Percentiles rank a stretch among this genome's conserved stretches.
These are phyloP conservation scores for Stegophylla sp. DNA, from an alignment of 2,888 invertebrate species.

Conservation along the genomic window DNA sequence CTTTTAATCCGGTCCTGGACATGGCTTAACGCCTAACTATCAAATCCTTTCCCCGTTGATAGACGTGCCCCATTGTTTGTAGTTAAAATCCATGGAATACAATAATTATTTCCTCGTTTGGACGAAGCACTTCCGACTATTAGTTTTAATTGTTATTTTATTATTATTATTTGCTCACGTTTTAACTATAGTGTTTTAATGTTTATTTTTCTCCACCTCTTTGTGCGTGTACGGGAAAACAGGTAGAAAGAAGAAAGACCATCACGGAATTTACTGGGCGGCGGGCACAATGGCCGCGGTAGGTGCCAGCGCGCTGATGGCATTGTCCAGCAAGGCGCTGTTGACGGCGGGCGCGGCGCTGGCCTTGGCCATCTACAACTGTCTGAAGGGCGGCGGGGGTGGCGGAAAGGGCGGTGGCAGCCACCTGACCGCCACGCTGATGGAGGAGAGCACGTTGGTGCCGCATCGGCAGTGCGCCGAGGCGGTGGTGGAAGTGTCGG, in stretches of 20 bases:
- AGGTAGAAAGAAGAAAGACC: conserved; percentile 52
- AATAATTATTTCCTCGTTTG: no score
- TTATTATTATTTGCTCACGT: no score
- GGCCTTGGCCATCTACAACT: conserved; percentile 51
- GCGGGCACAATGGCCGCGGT: conserved; percentile 52
- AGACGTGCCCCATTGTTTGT: no score
- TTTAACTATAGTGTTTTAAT: no score
- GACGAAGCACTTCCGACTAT: no score
- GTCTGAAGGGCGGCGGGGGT: conserved; percentile 43
- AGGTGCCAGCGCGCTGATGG: conserved; percentile 42
- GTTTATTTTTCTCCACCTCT: no score
- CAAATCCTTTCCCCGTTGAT: no score
- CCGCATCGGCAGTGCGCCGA: conserved; percentile 53
- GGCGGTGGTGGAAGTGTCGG: conserved; percentile 45
- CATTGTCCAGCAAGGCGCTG: conserved; percentile 48
- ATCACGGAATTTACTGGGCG: conserved; percentile 42
- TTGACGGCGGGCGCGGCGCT: conserved; percentile 50
- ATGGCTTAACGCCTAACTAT: no score
- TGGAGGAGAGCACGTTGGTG: conserved; percentile 46
- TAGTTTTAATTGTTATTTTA: no score
- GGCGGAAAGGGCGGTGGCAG: conserved; percentile 29
- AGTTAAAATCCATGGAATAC: no score
- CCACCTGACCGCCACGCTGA: conserved; percentile 37
- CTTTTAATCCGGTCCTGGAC: no score
- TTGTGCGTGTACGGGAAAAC: no score